These are phyloP conservation scores for Panurus biarmicus DNA, from an alignment of 2,113 vertebrate species.

Conservation along the genomic window DNA sequence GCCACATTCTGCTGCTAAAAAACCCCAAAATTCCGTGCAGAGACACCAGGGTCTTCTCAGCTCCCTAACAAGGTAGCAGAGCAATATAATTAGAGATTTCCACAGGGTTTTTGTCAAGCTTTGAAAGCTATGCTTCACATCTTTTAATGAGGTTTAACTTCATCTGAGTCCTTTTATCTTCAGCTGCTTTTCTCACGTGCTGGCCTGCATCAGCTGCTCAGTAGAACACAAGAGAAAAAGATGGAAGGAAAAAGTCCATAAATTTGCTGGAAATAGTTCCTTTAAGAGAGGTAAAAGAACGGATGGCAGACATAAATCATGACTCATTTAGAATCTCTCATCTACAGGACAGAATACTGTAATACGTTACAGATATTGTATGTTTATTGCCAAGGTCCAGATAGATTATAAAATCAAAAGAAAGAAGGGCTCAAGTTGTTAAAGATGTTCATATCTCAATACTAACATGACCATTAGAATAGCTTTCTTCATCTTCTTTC, in stretches of 20 bases:
- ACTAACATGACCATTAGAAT: not conserved
- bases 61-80: not conserved
- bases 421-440: not conserved
- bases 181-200: not conserved
- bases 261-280: not conserved
- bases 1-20: not conserved
- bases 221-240: not conserved
- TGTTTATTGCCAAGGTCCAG: not conserved
- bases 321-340: not conserved
- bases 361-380: not conserved
- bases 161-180: not conserved
- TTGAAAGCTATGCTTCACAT: not conserved
- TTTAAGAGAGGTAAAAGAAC: not conserved
- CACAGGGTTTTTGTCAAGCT: not conserved
- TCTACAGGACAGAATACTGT: not conserved
- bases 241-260: not conserved
- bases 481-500: not conserved
- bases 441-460: not conserved
- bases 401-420: not conserved
- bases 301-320: fast-evolving
- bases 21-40: not conserved
- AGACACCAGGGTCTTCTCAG: not conserved
- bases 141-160: not conserved
- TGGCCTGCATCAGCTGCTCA: not conserved
- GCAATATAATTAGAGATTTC: not conserved